Conservation (phyloP, 1,140 invertebrate species). For the Globodera ellingtonae region DNA sequence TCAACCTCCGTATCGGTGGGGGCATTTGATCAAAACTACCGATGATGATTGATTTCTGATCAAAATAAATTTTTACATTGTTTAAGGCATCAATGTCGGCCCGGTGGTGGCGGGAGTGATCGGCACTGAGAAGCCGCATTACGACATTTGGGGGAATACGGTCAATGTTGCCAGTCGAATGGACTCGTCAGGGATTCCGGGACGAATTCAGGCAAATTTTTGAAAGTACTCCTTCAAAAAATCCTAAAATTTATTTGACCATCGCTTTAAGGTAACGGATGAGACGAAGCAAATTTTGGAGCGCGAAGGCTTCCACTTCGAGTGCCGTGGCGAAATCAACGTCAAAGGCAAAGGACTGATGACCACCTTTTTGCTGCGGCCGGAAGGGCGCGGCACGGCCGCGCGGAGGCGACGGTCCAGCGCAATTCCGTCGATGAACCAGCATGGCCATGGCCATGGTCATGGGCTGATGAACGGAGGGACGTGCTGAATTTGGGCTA, state of each 20-base stretch:
- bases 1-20: constrained; percentile 59
- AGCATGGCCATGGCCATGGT: not conserved
- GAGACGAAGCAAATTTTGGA: constrained; percentile 61
- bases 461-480: constrained; percentile 7
- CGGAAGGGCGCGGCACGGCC: not conserved
- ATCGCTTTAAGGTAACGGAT: constrained; percentile 72
- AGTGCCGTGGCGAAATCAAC: constrained; percentile 63
- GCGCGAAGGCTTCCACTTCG: constrained; percentile 62
- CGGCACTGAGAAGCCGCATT: constrained; percentile 90
- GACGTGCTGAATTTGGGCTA: not conserved
- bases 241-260: constrained; percentile 12
- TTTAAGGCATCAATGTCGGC: constrained; percentile 64
- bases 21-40: constrained; percentile 46
- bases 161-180: constrained; percentile 77
- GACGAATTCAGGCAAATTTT: constrained; percentile 51
- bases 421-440: not conserved
- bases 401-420: not conserved
- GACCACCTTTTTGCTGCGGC: constrained; percentile 39
- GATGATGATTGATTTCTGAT: constrained; percentile 41
- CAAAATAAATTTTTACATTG: constrained; percentile 11
- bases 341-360: constrained; percentile 61
- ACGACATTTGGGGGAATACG: constrained; percentile 97
- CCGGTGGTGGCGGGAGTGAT: constrained; percentile 78
- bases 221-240: not conserved
- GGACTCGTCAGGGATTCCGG: constrained; percentile 51